phyloP scores from a whole-genome alignment of 1,140 invertebrate species.

The Olivierus martensii region DNA sequence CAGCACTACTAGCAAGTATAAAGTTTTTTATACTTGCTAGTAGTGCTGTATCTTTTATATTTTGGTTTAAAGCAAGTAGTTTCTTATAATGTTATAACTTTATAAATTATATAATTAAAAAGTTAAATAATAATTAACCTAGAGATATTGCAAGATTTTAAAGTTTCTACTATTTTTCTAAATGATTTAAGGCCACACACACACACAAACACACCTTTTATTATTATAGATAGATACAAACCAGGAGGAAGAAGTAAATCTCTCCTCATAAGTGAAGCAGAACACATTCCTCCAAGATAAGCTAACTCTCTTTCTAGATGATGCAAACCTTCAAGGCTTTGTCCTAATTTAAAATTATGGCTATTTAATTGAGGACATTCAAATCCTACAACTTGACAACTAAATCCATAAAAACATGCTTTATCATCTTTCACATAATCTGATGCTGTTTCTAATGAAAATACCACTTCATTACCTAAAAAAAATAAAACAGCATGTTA shows the following conservation, averaged over 20 bases:
- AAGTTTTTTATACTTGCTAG: too few relatives aligned
- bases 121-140: too few relatives aligned
- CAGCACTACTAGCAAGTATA: too few relatives aligned
- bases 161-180: too few relatives aligned
- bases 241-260: slow-evolving; percentile 57
- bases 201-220: too few relatives aligned
- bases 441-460: slow-evolving; percentile 87
- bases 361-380: slow-evolving; percentile 43
- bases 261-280: slow-evolving; percentile 71
- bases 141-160: too few relatives aligned
- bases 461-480: slow-evolving; percentile 78
- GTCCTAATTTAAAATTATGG: slow-evolving; percentile 3
- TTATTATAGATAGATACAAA: not conserved
- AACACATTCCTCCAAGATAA: slow-evolving; percentile 80
- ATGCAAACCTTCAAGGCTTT: slow-evolving; percentile 39
- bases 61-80: too few relatives aligned
- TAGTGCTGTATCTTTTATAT: too few relatives aligned
- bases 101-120: too few relatives aligned
- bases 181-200: too few relatives aligned
- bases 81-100: too few relatives aligned
- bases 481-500: slow-evolving; percentile 12
- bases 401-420: slow-evolving; percentile 67
- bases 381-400: slow-evolving; percentile 77
- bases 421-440: slow-evolving; percentile 89
- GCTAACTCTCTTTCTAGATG: slow-evolving; percentile 80